These are phyloP conservation scores for Colletes latitarsis DNA, from an alignment of 1,140 invertebrate species.

Conservation along the genomic window DNA sequence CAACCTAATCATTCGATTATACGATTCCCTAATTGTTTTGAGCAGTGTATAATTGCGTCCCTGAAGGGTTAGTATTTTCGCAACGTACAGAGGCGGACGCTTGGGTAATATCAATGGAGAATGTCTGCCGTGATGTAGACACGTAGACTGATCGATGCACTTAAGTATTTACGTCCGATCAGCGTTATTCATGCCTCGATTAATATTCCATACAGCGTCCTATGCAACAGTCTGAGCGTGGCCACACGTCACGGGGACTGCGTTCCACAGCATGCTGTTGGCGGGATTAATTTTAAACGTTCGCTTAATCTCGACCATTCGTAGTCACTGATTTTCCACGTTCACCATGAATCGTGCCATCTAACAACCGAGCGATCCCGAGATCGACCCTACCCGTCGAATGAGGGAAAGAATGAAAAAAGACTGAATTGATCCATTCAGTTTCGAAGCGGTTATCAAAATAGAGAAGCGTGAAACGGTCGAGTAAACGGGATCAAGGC, in stretches of 20 bases:
- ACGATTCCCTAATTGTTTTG: background rate
- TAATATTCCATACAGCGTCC: conserved; percentile 43
- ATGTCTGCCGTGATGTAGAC: conserved; percentile 20
- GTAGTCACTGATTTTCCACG: too few species aligned
- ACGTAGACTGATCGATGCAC: conserved; percentile 30
- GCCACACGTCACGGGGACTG: background rate
- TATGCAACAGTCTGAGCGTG: background rate
- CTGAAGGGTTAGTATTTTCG: conserved; percentile 10
- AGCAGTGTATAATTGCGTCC: conserved; percentile 5
- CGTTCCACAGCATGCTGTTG: background rate
- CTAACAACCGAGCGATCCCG: too few species aligned
- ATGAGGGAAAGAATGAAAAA: too few species aligned
- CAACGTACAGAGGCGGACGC: background rate
- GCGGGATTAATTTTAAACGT: background rate
- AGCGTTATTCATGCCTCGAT: conserved; percentile 54
- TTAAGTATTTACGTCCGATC: conserved; percentile 30
- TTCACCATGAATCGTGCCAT: too few species aligned
- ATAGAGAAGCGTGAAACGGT: background rate
- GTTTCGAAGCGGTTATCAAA: background rate
- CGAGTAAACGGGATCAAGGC: conserved; percentile 35
- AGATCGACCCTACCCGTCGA: too few species aligned
- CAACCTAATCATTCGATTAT: background rate
- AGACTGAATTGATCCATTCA: background rate
- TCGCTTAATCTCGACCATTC: background rate
- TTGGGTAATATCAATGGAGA: conserved; percentile 32